Conservation (phyloP, 2,888 invertebrate species). For the Ceraclea dissimilis region DNA sequence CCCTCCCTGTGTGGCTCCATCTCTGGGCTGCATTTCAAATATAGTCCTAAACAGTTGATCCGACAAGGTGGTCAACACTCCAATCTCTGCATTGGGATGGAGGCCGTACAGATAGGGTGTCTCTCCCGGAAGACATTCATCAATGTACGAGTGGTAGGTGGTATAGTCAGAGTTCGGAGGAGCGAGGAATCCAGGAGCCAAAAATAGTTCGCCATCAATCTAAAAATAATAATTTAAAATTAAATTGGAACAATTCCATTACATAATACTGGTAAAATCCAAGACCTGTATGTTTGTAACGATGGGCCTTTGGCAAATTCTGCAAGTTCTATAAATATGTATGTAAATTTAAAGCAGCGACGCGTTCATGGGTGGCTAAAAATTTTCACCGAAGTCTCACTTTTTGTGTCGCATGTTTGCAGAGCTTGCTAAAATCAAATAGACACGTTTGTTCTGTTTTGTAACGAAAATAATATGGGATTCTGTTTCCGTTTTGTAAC, state of each 20-base stretch:
- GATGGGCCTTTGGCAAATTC: too few relatives aligned
- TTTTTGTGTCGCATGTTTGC: too few relatives aligned
- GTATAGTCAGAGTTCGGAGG: constrained; percentile 84
- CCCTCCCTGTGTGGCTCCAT: constrained; percentile 63
- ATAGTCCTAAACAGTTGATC: constrained; percentile 77
- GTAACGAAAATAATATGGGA: too few relatives aligned
- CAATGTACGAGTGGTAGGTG: constrained; percentile 83
- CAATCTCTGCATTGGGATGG: constrained; percentile 93
- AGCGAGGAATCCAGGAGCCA: constrained; percentile 78
- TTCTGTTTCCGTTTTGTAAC: too few relatives aligned
- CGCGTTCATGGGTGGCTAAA: too few relatives aligned
- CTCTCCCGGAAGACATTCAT: constrained; percentile 78
- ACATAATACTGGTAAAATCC: too few relatives aligned
- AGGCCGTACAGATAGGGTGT: constrained; percentile 86
- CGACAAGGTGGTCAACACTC: constrained; percentile 80
- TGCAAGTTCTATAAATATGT: too few relatives aligned
- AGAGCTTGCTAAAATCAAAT: too few relatives aligned
- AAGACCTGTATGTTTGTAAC: too few relatives aligned
- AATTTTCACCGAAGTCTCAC: too few relatives aligned
- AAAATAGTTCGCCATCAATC: constrained; percentile 76
- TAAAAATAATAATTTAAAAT: constrained; percentile 28
- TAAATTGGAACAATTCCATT: neutral
- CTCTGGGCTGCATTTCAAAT: constrained; percentile 86
- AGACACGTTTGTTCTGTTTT: too few relatives aligned
- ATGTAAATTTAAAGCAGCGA: too few relatives aligned